A percentile compares a stretch with the other conserved stretches of the same genome.
Evolutionary conservation across 2,888 invertebrate genomes (phyloP).

Genomic region (Lasioglossum pauxillum): DNA sequence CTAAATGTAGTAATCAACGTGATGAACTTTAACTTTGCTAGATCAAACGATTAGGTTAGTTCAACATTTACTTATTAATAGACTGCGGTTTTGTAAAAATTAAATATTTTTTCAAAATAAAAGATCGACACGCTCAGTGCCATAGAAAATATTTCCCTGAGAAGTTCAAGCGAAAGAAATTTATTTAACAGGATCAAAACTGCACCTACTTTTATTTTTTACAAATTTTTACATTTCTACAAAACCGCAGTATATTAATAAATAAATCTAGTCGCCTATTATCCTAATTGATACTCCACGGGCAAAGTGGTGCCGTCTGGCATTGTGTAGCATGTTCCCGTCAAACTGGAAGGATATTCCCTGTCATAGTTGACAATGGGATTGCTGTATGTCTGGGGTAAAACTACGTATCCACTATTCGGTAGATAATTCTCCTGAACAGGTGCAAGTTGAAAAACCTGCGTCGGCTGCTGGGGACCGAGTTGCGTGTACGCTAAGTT

Average conservation of each 20-base stretch:
- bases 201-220: no score
- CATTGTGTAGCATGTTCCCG: background rate
- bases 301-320: background rate
- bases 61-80: no score
- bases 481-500: background rate
- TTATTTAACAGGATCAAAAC: no score
- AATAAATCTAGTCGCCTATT: conserved; percentile 27
- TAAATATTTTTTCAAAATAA: no score
- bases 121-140: no score
- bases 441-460: conserved; percentile 9
- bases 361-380: background rate
- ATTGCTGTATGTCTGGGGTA: conserved; percentile 14
- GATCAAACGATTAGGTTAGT: no score
- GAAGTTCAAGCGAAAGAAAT: no score
- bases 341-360: background rate
- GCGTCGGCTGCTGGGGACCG: background rate
- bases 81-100: no score
- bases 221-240: background rate
- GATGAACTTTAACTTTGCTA: background rate
- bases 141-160: no score
- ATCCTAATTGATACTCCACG: background rate
- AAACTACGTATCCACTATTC: background rate
- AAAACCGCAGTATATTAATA: conserved; percentile 19
- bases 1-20: background rate
- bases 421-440: background rate